phyloP scores from a whole-genome alignment of 2,113 vertebrate genomes.

The Percina caprodes region DNA sequence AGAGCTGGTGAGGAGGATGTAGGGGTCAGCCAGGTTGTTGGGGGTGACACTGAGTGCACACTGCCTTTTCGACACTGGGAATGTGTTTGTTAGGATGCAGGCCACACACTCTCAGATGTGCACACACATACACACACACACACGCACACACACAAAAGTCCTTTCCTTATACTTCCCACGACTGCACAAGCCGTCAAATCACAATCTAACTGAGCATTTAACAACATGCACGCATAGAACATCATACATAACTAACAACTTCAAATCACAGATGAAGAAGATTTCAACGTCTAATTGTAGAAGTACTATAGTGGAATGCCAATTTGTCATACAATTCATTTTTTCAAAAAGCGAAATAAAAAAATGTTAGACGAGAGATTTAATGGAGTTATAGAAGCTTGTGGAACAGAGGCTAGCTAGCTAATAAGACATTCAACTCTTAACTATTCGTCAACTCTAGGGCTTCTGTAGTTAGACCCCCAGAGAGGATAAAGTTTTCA shows the following conservation, averaged over 20 bases:
- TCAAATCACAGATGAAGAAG: neutral
- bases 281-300: neutral
- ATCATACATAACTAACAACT: neutral
- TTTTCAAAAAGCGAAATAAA: neutral
- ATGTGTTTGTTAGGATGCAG: conserved; percentile 36
- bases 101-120: conserved; percentile 25
- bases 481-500: too few relatives aligned
- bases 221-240: neutral
- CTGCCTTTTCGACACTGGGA: conserved; percentile 45
- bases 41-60: conserved; percentile 55
- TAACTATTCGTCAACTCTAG: neutral
- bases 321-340: neutral
- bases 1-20: conserved; percentile 23
- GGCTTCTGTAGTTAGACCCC: too few relatives aligned
- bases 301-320: neutral
- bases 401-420: neutral
- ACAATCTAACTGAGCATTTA: neutral
- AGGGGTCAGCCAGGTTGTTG: conserved; percentile 58
- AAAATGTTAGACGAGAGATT: neutral
- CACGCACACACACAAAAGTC: neutral
- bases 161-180: neutral
- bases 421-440: neutral
- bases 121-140: neutral
- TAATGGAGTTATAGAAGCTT: neutral
- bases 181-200: neutral